Base-by-base conservation (phyloP, 2,888 invertebrate species). In the Serrognathus titanus region DNA sequence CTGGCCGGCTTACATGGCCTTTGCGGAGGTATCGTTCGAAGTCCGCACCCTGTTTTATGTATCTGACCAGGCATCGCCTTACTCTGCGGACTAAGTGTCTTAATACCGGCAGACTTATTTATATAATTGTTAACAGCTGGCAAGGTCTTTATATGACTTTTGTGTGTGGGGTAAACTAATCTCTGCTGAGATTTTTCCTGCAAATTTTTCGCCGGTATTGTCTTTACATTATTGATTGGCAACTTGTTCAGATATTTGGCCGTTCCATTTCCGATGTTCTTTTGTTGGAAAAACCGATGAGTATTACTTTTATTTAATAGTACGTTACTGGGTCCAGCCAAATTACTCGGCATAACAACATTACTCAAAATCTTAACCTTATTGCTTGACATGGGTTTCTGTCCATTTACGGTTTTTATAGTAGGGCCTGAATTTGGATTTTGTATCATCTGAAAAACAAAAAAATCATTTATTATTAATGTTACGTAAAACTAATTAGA, bases 341-440 rank as follows among this genome's bases (percentile, higher is more conserved):
- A 46, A 38, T 36, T 54, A 38, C 63, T 58, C 13, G 71, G 62
- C 61, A 75, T 67, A 4, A 75, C 63, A 35, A 77, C 70, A 59
- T 78, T 78, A 53, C 75, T 72, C 20, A 78, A 57, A 49, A 78
- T 73, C 65, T 78, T 78, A n/a, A 78, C 64, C 68, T 78, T 77
- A 59, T 66, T 74, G 35, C 60, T 61, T 2, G 66, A 46, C 10
- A 62, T 47, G 1, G 64, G 48, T 57, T 74, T 68, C 63, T 77
- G 77, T 7, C 77, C 77, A 58, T 76, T 77, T 4, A 69, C 68
- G 3, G 75, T 69, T 64, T 71, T 71, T 49, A 64, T 57, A 8
- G 60, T 53, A 9, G 70, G 69, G 8, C 61, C 63, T 12, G 59
- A 37, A 37, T 53, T 39, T 46, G 50, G 24, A 16, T 54, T 57